These are phyloP conservation scores for Phortica magna DNA, from an alignment of 2,888 invertebrate species.

Conservation along the genomic window DNA sequence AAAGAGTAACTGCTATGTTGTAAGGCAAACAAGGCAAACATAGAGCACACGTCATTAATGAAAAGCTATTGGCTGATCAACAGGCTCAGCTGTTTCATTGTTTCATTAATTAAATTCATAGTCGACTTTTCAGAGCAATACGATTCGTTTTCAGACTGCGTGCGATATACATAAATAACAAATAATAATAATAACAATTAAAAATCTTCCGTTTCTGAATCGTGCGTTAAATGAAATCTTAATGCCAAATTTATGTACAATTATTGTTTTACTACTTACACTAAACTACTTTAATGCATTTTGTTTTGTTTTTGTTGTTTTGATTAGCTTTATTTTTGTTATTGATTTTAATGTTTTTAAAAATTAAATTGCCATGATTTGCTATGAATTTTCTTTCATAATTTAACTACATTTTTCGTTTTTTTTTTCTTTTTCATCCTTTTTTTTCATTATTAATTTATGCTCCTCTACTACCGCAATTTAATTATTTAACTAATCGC, in stretches of 20 bases:
- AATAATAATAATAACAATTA: conserved; percentile 39
- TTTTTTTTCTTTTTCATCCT: conserved; percentile 32
- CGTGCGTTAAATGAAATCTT: neutral
- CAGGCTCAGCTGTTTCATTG: too few species aligned
- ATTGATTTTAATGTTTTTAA: conserved; percentile 56
- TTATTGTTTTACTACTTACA: conserved; percentile 48
- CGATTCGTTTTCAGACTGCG: too few species aligned
- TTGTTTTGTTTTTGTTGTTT: conserved; percentile 46
- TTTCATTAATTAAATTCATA: too few species aligned
- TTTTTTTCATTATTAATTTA: conserved; percentile 55
- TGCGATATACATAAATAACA: neutral
- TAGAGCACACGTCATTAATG: too few species aligned
- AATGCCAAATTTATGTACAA: conserved; percentile 51
- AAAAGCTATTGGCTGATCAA: too few species aligned
- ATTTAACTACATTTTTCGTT: conserved; percentile 49
- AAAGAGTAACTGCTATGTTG: too few species aligned
- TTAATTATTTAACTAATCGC: conserved; percentile 59
- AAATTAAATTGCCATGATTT: conserved; percentile 70
- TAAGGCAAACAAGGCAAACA: too few species aligned
- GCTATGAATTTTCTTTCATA: conserved; percentile 22
- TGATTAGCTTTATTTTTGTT: conserved; percentile 44
- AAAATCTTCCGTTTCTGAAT: conserved; percentile 2
- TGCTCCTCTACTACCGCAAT: conserved; percentile 15
- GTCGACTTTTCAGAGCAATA: too few species aligned
- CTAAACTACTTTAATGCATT: conserved; percentile 27